Percentiles rank a stretch among this genome's conserved stretches.
Conservation (phyloP, 2,797 vertebrate genomes). For the Antennarius maculatus region DNA sequence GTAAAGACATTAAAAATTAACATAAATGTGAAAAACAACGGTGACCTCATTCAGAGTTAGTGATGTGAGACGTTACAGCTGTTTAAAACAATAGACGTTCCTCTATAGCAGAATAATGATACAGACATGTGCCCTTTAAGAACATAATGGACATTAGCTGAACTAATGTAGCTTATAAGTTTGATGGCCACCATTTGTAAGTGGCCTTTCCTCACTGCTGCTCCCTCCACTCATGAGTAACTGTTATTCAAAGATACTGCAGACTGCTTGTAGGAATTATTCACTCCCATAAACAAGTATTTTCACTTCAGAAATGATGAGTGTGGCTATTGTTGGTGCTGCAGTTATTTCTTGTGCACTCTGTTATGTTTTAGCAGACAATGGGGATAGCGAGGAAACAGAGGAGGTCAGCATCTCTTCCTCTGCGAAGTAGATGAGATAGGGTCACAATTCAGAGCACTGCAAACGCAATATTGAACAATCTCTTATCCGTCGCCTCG, state of each 20-base stretch:
- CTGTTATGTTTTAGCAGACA: constrained; percentile 36
- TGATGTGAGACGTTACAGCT: constrained; percentile 2
- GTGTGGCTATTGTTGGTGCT: not conserved
- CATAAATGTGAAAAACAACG: not conserved
- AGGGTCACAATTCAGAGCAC: constrained; percentile 36
- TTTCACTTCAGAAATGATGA: constrained; percentile 5
- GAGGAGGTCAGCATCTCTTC: constrained; percentile 63
- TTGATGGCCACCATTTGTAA: constrained; percentile 41
- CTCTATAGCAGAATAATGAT: constrained; percentile 31
- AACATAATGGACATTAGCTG: constrained; percentile 30
- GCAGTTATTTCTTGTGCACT: constrained; percentile 44
- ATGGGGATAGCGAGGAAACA: constrained; percentile 55
- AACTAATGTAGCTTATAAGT: constrained; percentile 9
- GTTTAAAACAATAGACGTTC: constrained; percentile 19
- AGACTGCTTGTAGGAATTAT: constrained; percentile 7
- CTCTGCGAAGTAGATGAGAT: constrained; percentile 48
- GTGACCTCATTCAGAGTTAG: not conserved
- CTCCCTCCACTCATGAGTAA: constrained; percentile 29
- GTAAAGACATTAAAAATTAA: not conserved
- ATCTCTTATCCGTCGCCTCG: constrained; percentile 31
- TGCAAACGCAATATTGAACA: constrained; percentile 44
- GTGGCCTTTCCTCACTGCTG: constrained; percentile 26
- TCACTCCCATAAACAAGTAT: constrained; percentile 31
- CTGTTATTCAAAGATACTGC: constrained; percentile 32
- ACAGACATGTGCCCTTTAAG: constrained; percentile 37